phyloP scores from a whole-genome alignment of 2,113 vertebrate species.

The Lepidothrix coronata region DNA sequence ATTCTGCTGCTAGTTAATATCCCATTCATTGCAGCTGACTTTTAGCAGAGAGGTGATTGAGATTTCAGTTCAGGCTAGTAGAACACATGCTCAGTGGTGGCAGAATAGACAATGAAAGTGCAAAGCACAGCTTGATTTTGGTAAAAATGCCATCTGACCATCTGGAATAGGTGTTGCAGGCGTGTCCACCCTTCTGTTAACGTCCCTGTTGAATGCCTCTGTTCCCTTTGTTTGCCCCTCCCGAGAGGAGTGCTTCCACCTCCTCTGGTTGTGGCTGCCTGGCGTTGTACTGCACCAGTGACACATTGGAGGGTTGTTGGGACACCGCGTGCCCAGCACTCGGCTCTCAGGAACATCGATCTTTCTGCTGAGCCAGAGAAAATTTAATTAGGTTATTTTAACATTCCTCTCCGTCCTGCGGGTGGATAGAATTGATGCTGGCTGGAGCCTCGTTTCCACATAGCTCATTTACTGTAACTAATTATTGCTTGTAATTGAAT shows the following conservation, averaged over 20 bases:
- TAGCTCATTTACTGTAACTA: slow-evolving; percentile 26
- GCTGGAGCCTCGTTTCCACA: slow-evolving; percentile 11
- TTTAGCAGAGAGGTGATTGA: neutral
- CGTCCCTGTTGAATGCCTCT: neutral
- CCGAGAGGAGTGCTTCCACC: neutral
- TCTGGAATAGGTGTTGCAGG: neutral
- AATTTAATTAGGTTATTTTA: slow-evolving; percentile 56
- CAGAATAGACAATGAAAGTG: neutral
- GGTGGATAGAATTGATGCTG: slow-evolving; percentile 16
- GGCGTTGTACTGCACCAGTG: neutral
- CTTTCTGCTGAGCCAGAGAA: slow-evolving; percentile 40
- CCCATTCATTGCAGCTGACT: neutral
- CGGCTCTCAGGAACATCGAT: neutral
- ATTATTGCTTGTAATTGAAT: neutral
- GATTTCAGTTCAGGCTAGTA: neutral
- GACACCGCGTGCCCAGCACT: neutral
- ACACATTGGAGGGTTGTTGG: neutral
- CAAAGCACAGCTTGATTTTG: neutral
- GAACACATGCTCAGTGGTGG: neutral
- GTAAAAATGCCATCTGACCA: neutral
- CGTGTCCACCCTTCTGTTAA: neutral
- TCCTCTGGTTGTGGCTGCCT: neutral
- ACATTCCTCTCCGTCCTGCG: slow-evolving; percentile 8
- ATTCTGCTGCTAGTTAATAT: neutral
- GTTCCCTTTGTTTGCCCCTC: neutral